A percentile compares a stretch with the other conserved stretches of the same genome.
These are phyloP conservation scores for Callaeas wilsoni DNA, from an alignment of 2,113 vertebrate genomes.

Conservation along the genomic window DNA sequence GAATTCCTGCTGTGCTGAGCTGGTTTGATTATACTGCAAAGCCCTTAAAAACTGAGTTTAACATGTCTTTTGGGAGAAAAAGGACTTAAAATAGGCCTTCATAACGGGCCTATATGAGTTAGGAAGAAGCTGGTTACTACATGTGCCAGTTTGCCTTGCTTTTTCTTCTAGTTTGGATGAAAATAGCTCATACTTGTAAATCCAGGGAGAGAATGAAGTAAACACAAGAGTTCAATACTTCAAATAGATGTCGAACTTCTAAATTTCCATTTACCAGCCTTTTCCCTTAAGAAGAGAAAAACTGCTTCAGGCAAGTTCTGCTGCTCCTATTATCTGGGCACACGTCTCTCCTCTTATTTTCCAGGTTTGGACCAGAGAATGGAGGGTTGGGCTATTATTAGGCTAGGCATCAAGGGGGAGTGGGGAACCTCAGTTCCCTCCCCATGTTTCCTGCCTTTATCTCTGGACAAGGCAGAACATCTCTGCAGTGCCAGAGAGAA, in stretches of 20 bases:
- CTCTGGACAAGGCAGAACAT: neutral
- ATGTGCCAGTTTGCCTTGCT: neutral
- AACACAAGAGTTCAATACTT: neutral
- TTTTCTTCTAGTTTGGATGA: neutral
- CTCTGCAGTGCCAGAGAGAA: neutral
- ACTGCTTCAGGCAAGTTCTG: neutral
- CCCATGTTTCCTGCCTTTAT: neutral
- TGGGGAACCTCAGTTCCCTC: neutral
- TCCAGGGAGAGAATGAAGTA: neutral
- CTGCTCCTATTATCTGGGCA: neutral
- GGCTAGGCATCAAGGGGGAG: neutral
- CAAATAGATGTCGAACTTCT: neutral
- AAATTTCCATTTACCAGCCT: neutral
- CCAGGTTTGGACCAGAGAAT: neutral
- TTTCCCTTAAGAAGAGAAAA: neutral
- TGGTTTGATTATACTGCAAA: neutral
- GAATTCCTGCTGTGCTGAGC: neutral
- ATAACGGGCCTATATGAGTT: neutral
- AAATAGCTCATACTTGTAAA: conserved; percentile 5
- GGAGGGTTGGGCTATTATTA: neutral
- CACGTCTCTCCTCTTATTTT: neutral
- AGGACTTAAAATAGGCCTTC: neutral
- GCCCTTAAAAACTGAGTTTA: neutral
- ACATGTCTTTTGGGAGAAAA: neutral
- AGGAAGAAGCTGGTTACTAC: neutral